These are phyloP conservation scores for Girardinus metallicus DNA, from an alignment of 2,797 vertebrate genomes.

Conservation along the genomic window DNA sequence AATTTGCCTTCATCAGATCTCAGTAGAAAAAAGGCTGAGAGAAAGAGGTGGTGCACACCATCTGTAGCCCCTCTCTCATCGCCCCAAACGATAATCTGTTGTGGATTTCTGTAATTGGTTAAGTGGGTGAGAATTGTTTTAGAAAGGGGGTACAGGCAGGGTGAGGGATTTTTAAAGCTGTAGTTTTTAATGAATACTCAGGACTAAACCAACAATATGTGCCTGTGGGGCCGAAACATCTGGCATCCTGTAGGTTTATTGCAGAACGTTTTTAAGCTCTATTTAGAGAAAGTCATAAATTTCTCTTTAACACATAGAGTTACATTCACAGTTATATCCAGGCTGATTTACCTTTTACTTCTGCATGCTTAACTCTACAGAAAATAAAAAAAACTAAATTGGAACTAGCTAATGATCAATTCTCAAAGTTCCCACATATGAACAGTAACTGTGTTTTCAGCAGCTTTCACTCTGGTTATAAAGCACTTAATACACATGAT, in stretches of 20 bases:
- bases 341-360: background rate
- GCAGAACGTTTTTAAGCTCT: background rate
- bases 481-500: background rate
- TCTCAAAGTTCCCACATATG: background rate
- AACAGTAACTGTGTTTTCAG: background rate
- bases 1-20: slow-evolving; percentile 59
- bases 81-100: slow-evolving; percentile 63
- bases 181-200: slow-evolving; percentile 14
- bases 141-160: slow-evolving; percentile 12
- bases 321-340: background rate
- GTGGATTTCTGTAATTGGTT: slow-evolving; percentile 64
- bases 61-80: slow-evolving; percentile 61
- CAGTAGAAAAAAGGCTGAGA: slow-evolving; percentile 26
- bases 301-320: background rate
- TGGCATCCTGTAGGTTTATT: background rate
- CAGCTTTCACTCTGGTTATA: background rate
- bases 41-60: slow-evolving; percentile 48
- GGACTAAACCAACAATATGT: slow-evolving; percentile 7
- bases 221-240: background rate
- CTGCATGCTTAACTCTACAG: background rate
- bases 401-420: background rate
- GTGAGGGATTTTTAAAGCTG: background rate
- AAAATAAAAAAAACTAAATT: background rate
- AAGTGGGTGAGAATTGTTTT: slow-evolving; percentile 40
- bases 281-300: background rate